These are phyloP conservation scores for Leptinotarsa defecta DNA, from an alignment of 1,140 invertebrate genomes.

Conservation along the genomic window DNA sequence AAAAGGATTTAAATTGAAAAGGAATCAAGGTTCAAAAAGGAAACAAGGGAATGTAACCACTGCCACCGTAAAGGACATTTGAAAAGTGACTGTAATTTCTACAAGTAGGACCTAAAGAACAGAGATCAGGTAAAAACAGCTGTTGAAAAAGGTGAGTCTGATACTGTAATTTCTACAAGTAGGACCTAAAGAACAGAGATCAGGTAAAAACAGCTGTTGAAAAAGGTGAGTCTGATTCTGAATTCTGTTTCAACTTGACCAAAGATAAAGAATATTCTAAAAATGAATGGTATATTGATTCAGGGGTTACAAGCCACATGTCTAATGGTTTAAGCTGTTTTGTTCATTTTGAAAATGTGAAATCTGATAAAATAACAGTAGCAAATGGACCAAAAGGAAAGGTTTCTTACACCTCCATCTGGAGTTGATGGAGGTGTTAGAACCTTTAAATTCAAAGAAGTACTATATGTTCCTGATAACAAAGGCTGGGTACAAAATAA, in stretches of 20 bases:
- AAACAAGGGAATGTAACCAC: background rate
- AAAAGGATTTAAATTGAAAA: background rate
- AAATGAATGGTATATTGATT: too few species aligned
- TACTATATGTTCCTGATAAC: background rate
- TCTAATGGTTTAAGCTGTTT: background rate
- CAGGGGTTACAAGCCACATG: background rate
- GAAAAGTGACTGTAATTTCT: background rate
- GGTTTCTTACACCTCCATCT: too few species aligned
- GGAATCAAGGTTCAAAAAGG: background rate
- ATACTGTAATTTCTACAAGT: too few species aligned
- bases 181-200: background rate
- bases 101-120: background rate
- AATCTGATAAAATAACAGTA: background rate
- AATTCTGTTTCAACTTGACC: too few species aligned
- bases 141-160: too few species aligned
- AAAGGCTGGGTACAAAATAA: too few species aligned
- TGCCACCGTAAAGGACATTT: background rate
- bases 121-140: too few species aligned
- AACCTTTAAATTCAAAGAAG: background rate
- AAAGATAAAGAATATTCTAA: background rate
- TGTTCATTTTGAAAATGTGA: background rate
- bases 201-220: too few species aligned
- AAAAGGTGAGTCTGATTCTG: too few species aligned
- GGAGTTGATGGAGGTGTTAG: background rate
- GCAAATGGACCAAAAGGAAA: too few species aligned